Base-by-base conservation (phyloP, 2,888 invertebrate species). In the Tenthredo distinguenda region DNA sequence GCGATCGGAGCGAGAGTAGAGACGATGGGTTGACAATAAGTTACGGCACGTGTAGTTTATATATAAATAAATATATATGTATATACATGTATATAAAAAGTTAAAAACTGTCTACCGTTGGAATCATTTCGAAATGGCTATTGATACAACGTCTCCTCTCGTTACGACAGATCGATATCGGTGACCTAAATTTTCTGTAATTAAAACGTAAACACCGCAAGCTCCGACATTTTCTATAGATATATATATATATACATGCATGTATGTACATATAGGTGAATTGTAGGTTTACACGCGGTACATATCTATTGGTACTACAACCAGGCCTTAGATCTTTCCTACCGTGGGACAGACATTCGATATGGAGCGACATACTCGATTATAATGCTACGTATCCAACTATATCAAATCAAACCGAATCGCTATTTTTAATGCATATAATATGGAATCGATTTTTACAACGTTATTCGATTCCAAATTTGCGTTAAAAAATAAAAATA, bases 161-260 rank as follows among this genome's bases (percentile, higher is more conserved):
- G 77, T 77, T 77, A 77, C 77, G 77, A 77, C 50, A 77, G 77
- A 77, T 77, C 77, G 77, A 77, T 77, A 77, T 77, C 77, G 77
- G 77, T 77, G 77, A 77, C 77, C 77, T 77, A 47, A 77, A 77
- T 77, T 77, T 77, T 77, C 77, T 77, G 77, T 77, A 77, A 77
- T 50, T 77, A 77, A 77, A 77, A 77, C 77, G 77, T 77, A 77
- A 77, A 77, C 77, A 77, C 77, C 77, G 50, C 77, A 77, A 77
- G 77, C 34, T 55, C 68, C 34, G 50, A 77, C 77, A 31, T 77
- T 18, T 77, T 18, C 50, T 55, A 34, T 50, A n/a, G n/a, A 50
- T 34, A 50, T 15, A 7, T 7, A 21, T 21, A 58, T 21, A 58
- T 58, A n/a, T 58, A 1, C 5, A 2, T 7, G 2, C 1, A 58